Evolutionary conservation across 2,113 vertebrate species (phyloP).

Genomic region (Sarotherodon lohbergeri): DNA sequence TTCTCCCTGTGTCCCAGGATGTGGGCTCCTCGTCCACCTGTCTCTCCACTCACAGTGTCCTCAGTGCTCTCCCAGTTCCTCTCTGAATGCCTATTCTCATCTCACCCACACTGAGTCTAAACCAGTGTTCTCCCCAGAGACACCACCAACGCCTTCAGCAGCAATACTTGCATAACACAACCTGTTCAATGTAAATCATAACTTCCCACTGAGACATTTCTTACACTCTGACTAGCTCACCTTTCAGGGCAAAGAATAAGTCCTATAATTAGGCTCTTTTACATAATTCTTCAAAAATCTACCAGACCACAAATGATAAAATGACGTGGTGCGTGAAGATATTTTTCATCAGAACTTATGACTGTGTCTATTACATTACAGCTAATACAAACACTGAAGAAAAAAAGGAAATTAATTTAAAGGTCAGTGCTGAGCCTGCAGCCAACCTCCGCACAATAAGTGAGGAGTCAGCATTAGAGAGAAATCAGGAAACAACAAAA

Average conservation of each 20-base stretch:
- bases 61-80: conserved; percentile 66
- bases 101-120: conserved; percentile 39
- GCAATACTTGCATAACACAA: conserved; percentile 23
- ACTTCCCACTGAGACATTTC: neutral
- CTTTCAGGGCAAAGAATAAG: neutral
- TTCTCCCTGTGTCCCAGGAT: conserved; percentile 61
- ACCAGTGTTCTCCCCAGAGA: conserved; percentile 51
- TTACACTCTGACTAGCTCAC: neutral
- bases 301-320: neutral
- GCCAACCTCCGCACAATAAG: neutral
- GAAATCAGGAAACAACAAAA: conserved; percentile 25
- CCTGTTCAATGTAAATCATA: conserved; percentile 22
- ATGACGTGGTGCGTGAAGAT: neutral
- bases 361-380: neutral
- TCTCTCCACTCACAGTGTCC: conserved; percentile 41
- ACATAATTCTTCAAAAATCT: neutral
- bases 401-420: neutral
- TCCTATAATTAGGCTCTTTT: neutral
- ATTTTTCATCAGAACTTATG: neutral
- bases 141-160: conserved; percentile 6
- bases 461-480: conserved; percentile 50
- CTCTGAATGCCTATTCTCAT: conserved; percentile 65
- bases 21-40: conserved; percentile 72
- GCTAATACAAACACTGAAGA: neutral
- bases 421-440: conserved; percentile 57